phyloP scores from a whole-genome alignment of 2,888 invertebrate genomes.

The Caenorhabditis panamensis region DNA sequence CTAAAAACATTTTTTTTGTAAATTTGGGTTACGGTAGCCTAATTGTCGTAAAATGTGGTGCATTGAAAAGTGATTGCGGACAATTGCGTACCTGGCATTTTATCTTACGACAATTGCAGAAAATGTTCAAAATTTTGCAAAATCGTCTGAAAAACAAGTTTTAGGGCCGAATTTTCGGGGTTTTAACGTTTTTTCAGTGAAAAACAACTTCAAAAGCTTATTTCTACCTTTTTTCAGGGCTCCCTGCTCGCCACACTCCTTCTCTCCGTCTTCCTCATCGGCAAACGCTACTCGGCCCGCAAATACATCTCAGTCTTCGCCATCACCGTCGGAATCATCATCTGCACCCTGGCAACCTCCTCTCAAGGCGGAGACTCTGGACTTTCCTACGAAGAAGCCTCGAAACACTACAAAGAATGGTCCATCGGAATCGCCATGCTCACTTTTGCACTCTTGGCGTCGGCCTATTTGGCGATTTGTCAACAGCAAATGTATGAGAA shows the following conservation, averaged over 20 bases:
- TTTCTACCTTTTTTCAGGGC: too few species aligned
- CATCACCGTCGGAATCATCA: slow-evolving; percentile 93
- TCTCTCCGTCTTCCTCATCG: slow-evolving; percentile 92
- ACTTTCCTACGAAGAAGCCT: slow-evolving; percentile 74
- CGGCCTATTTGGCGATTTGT: slow-evolving; percentile 86
- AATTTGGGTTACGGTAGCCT: too few species aligned
- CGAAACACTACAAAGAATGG: slow-evolving; percentile 79
- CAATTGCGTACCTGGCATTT: too few species aligned
- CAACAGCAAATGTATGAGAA: slow-evolving; percentile 82
- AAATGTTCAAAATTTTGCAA: too few species aligned
- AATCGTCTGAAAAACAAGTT: too few species aligned
- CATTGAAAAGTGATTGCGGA: too few species aligned
- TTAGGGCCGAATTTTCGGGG: too few species aligned
- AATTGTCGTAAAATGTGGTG: too few species aligned
- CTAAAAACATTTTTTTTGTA: too few species aligned
- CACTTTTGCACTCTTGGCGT: slow-evolving; percentile 91
- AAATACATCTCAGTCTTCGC: slow-evolving; percentile 94
- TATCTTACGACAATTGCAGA: too few species aligned
- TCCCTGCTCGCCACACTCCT: slow-evolving; percentile 97
- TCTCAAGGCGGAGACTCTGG: slow-evolving; percentile 56
- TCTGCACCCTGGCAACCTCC: slow-evolving; percentile 89
- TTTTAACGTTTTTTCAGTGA: too few species aligned
- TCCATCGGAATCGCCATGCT: slow-evolving; percentile 84
- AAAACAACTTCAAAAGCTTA: slow-evolving; percentile 22
- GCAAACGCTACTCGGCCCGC: slow-evolving; percentile 86